Conservation (phyloP, 2,888 invertebrate species). For the Leptura quadrifasciata region DNA sequence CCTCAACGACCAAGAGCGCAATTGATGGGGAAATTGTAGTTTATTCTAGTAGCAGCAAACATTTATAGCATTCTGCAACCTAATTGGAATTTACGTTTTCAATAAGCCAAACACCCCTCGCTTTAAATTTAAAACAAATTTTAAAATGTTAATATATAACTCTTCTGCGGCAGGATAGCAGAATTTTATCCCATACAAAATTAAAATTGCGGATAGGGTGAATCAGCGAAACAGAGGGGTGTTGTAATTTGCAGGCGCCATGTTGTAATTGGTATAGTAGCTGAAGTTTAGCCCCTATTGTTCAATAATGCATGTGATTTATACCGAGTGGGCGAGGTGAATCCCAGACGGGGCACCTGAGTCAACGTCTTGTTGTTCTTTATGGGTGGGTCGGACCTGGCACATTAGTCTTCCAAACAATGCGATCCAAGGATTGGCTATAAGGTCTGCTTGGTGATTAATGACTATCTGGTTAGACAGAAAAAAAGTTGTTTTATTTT, state of each 20-base stretch:
- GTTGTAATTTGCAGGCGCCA: slow-evolving; percentile 65
- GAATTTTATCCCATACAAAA: slow-evolving; percentile 59
- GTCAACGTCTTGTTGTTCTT: slow-evolving; percentile 55
- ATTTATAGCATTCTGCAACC: slow-evolving; percentile 31
- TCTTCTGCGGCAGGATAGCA: slow-evolving; percentile 51
- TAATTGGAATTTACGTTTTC: slow-evolving; percentile 66
- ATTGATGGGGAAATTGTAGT: neutral
- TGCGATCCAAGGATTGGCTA: slow-evolving; percentile 66
- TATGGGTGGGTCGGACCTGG: slow-evolving; percentile 65
- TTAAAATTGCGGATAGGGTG: slow-evolving; percentile 67
- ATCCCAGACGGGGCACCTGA: slow-evolving; percentile 65
- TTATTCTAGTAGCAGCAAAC: slow-evolving; percentile 4
- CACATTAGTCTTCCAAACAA: slow-evolving; percentile 68
- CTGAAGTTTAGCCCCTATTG: slow-evolving; percentile 68
- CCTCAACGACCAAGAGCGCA: neutral
- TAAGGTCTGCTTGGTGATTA: slow-evolving; percentile 64
- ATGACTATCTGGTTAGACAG: slow-evolving; percentile 60
- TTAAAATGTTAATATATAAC: slow-evolving; percentile 59
- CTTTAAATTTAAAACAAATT: slow-evolving; percentile 68
- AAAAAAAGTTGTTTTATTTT: slow-evolving; percentile 25
- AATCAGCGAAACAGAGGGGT: slow-evolving; percentile 59
- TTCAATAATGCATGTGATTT: slow-evolving; percentile 72
- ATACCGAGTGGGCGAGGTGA: slow-evolving; percentile 66
- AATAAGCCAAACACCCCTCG: slow-evolving; percentile 60
- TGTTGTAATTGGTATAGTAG: slow-evolving; percentile 68